phyloP scores from a whole-genome alignment of 2,888 invertebrate genomes.

The Bruchidius siliquastri region DNA sequence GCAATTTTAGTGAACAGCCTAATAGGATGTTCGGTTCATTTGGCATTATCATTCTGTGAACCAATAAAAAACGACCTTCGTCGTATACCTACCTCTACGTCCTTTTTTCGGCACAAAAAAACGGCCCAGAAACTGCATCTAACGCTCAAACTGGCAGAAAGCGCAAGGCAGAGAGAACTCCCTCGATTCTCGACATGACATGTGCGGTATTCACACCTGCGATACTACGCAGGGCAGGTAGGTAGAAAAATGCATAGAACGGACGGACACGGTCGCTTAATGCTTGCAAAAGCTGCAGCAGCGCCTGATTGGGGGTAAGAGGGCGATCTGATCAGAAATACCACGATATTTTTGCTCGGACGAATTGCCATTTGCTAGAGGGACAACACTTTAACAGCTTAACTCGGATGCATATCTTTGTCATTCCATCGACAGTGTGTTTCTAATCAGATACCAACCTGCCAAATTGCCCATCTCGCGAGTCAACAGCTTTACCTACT shows the following conservation, averaged over 20 bases:
- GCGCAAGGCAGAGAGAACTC: too few species aligned
- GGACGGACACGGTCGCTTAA: conserved; percentile 9
- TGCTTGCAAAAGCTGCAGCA: conserved; percentile 7
- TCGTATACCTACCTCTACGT: background rate
- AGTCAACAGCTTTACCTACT: too few species aligned
- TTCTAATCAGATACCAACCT: too few species aligned
- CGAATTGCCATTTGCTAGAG: too few species aligned
- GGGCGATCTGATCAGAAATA: too few species aligned
- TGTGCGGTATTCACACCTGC: conserved; percentile 43
- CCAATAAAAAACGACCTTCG: background rate
- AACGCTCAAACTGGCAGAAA: background rate
- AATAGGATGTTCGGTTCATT: background rate
- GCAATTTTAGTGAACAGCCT: background rate
- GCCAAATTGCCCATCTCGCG: too few species aligned
- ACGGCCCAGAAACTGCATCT: background rate
- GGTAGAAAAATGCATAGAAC: background rate
- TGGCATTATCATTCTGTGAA: background rate
- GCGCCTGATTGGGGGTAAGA: background rate
- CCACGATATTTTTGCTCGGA: too few species aligned
- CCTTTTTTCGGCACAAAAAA: background rate
- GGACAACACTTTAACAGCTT: too few species aligned
- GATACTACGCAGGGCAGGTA: conserved; percentile 6
- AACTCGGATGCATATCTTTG: too few species aligned
- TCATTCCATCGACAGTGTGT: too few species aligned
- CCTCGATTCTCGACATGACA: conserved; percentile 29